Percentiles rank a stretch among this genome's conserved stretches.
phyloP scores from a whole-genome alignment of 2,888 invertebrate genomes.

The Erebia palarica region DNA sequence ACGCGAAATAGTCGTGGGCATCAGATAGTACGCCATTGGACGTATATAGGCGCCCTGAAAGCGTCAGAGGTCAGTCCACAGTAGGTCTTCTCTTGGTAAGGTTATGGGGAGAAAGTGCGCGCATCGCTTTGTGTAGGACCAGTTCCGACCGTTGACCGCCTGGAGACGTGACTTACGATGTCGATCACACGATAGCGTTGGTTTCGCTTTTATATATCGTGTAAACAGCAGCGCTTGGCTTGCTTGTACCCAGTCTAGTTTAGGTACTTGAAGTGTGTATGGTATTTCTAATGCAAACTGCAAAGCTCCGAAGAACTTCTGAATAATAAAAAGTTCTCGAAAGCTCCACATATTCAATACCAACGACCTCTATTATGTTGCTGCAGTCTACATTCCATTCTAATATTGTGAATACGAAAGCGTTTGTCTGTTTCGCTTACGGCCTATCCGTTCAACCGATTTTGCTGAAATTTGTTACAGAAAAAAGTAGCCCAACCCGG shows the following conservation, averaged over 20 bases:
- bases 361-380: too few relatives aligned
- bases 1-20: too few relatives aligned
- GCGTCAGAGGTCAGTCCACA: constrained; percentile 59
- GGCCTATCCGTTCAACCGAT: too few relatives aligned
- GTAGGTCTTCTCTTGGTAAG: constrained; percentile 61
- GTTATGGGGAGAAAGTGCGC: constrained; percentile 72
- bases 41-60: neutral
- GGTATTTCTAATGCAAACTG: neutral
- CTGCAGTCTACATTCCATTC: too few relatives aligned
- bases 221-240: constrained; percentile 2
- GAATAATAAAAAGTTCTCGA: too few relatives aligned
- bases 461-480: too few relatives aligned
- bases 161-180: constrained; percentile 32
- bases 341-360: neutral
- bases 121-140: constrained; percentile 57
- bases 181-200: constrained; percentile 22
- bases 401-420: too few relatives aligned
- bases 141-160: constrained; percentile 40
- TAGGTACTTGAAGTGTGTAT: neutral
- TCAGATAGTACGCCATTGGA: neutral
- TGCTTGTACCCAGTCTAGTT: neutral
- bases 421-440: too few relatives aligned
- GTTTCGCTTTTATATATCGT: constrained; percentile 16
- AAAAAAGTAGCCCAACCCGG: too few relatives aligned
- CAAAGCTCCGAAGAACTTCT: too few relatives aligned